These are phyloP conservation scores for Chanos chanos DNA, from an alignment of 2,797 vertebrate genomes.

Conservation along the genomic window DNA sequence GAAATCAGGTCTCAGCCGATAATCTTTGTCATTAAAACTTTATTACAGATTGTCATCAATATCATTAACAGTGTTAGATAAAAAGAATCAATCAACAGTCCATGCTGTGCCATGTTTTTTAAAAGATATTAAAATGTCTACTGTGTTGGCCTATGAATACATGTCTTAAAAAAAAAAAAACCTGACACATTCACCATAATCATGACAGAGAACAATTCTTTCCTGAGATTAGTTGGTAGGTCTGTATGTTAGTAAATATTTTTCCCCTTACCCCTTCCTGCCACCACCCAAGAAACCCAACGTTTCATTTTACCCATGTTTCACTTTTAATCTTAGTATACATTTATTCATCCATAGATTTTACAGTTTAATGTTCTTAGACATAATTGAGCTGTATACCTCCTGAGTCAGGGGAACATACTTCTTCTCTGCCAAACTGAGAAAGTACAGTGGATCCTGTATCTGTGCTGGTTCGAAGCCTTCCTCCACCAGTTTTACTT, in stretches of 20 bases:
- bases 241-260: conserved; percentile 17
- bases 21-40: too few species aligned
- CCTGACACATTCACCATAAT: background rate
- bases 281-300: background rate
- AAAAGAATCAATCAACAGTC: background rate
- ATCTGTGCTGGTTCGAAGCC: conserved; percentile 78
- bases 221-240: conserved; percentile 64
- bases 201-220: conserved; percentile 34
- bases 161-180: conserved; percentile 15
- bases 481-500: conserved; percentile 80
- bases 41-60: too few species aligned
- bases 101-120: background rate
- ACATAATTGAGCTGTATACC: conserved; percentile 67
- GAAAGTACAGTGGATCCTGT: conserved; percentile 77
- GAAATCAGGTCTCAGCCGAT: too few species aligned
- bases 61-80: conserved; percentile 2
- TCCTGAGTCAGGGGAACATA: conserved; percentile 76
- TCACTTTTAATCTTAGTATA: background rate
- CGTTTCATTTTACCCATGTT: conserved; percentile 2
- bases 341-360: background rate
- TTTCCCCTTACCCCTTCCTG: background rate
- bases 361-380: conserved; percentile 75
- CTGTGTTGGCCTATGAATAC: conserved; percentile 1
- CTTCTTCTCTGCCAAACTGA: conserved; percentile 71
- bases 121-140: background rate